A percentile compares a stretch with the other conserved stretches of the same genome.
These are phyloP conservation scores for Boloria euphrosyne DNA, from an alignment of 2,888 invertebrate species.

Conservation along the genomic window DNA sequence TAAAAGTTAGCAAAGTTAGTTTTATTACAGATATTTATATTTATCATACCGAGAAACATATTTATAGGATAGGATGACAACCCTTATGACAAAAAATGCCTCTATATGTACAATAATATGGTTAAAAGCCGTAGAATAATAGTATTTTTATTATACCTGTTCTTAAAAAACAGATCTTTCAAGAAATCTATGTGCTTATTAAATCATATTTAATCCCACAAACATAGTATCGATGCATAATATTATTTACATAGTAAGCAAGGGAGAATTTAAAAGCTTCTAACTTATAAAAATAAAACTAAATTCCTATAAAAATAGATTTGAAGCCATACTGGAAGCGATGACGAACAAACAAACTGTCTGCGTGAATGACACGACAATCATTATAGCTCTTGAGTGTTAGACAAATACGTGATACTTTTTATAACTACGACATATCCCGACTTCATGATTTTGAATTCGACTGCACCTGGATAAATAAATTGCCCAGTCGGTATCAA, in stretches of 20 bases:
- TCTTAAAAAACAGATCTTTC: too few species aligned
- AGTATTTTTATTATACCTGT: too few species aligned
- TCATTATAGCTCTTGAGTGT: conserved; percentile 9
- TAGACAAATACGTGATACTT: conserved; percentile 21
- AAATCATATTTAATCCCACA: too few species aligned
- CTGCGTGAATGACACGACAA: conserved; percentile 19
- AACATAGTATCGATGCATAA: background rate
- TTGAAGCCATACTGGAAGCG: conserved; percentile 17
- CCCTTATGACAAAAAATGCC: too few species aligned
- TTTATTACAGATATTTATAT: too few species aligned
- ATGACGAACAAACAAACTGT: conserved; percentile 22
- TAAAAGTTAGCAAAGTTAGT: too few species aligned
- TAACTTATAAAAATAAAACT: background rate
- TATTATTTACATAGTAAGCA: background rate
- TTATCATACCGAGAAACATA: too few species aligned
- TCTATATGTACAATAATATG: too few species aligned
- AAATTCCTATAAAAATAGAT: conserved; percentile 13
- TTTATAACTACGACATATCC: conserved; percentile 7
- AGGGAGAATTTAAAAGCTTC: conserved; percentile 2
- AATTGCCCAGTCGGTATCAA: too few species aligned
- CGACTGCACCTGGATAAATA: background rate
- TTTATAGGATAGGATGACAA: too few species aligned
- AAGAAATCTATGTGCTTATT: too few species aligned
- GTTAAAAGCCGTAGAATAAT: too few species aligned
- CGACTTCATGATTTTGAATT: background rate